Conservation (phyloP, 1,140 invertebrate genomes). For the Colletes gigas region DNA sequence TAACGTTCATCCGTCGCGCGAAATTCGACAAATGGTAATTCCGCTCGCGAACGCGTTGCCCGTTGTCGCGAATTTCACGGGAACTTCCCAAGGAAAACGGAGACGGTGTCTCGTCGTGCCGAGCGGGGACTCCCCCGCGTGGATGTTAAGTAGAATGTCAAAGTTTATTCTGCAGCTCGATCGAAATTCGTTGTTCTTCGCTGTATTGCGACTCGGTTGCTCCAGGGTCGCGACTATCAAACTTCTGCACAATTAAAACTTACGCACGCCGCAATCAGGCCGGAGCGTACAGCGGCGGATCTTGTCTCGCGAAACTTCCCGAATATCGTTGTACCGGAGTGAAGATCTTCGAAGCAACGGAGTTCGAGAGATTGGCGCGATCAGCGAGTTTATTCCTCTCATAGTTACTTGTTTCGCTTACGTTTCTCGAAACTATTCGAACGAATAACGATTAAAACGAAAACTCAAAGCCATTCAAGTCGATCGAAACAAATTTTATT, state of each 20-base stretch:
- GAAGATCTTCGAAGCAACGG: background rate
- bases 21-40: background rate
- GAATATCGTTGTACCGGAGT: background rate
- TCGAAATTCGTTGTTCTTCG: conserved; percentile 18
- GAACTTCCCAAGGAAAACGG: background rate
- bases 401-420: no score
- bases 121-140: no score
- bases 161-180: conserved; percentile 30
- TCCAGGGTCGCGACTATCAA: conserved; percentile 17
- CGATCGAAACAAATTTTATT: no score
- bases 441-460: no score
- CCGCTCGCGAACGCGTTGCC: background rate
- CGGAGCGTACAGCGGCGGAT: background rate
- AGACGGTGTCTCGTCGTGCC: no score
- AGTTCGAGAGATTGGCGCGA: conserved; percentile 24
- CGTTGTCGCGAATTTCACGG: background rate
- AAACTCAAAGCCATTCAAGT: no score
- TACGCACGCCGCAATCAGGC: conserved; percentile 35
- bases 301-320: conserved; percentile 31
- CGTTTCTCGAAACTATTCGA: no score
- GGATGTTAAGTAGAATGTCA: conserved; percentile 3
- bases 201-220: background rate
- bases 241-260: conserved; percentile 42
- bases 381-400: conserved; percentile 1
- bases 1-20: background rate